Percentiles rank a stretch among this genome's conserved stretches.
These are phyloP conservation scores for Drosophila buzzatii DNA, from an alignment of 2,888 invertebrate species.

Conservation along the genomic window DNA sequence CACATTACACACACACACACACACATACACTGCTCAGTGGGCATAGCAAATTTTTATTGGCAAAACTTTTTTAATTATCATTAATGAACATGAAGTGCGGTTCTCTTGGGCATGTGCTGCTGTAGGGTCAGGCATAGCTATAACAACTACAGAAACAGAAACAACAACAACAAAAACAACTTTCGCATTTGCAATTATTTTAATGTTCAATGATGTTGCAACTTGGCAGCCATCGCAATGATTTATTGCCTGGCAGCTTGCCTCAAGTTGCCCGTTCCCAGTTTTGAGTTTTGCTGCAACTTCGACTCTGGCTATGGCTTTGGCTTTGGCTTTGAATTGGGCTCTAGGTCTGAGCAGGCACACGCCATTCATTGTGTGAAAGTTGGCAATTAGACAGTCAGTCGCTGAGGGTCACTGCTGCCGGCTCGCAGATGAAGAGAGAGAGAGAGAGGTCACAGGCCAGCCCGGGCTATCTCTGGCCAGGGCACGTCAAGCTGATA, in stretches of 20 bases:
- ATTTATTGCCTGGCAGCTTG: constrained; percentile 56
- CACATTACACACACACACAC: constrained; percentile 15
- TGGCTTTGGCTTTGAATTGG: constrained; percentile 17
- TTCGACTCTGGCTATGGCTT: constrained; percentile 8
- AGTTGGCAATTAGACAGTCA: constrained; percentile 66
- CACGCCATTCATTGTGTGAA: constrained; percentile 53
- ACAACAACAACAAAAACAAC: constrained; percentile 31
- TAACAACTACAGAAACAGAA: constrained; percentile 8
- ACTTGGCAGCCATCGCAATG: constrained; percentile 67
- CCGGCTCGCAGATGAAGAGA: neutral
- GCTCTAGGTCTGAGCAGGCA: neutral
- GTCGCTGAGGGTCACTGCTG: constrained; percentile 1
- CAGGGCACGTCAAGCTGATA: constrained; percentile 2
- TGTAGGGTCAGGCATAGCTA: constrained; percentile 20
- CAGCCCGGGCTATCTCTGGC: neutral
- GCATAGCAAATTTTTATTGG: constrained; percentile 58
- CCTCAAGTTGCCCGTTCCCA: constrained; percentile 25
- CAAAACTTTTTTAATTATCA: constrained; percentile 75
- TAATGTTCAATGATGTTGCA: constrained; percentile 78
- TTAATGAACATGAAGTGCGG: constrained; percentile 67
- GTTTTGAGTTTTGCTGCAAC: constrained; percentile 36
- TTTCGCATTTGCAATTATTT: constrained; percentile 74
- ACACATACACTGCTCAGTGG: constrained; percentile 18
- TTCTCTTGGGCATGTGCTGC: constrained; percentile 49
- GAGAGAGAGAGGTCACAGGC: too few species aligned